phyloP scores from a whole-genome alignment of 2,797 vertebrate species.

The Sebastes itinus region DNA sequence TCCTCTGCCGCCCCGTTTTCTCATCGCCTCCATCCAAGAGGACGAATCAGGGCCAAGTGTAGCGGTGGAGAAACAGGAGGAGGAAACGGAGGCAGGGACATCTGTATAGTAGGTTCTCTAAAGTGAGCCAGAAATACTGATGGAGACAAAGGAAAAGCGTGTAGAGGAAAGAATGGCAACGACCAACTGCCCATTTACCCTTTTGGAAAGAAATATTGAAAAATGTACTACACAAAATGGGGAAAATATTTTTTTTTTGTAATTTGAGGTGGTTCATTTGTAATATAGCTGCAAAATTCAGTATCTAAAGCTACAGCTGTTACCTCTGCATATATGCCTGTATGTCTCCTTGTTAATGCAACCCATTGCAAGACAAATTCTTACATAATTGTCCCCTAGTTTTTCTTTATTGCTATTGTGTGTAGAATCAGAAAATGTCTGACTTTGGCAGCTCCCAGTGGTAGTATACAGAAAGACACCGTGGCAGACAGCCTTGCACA shows the following conservation, averaged over 20 bases:
- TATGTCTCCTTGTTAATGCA: background rate
- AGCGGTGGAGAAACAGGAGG: conserved; percentile 52
- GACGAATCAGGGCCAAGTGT: conserved; percentile 52
- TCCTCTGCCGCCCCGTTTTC: conserved; percentile 48
- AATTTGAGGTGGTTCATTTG: background rate
- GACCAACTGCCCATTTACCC: background rate
- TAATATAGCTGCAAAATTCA: background rate
- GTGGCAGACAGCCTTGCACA: background rate
- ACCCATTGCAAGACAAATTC: background rate
- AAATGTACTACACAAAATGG: background rate
- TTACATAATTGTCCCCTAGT: background rate
- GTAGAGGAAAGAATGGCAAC: conserved; percentile 1
- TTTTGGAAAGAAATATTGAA: background rate
- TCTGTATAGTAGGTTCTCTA: conserved; percentile 36
- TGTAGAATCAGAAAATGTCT: conserved; percentile 7
- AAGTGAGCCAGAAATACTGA: conserved; percentile 31
- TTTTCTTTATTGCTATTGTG: background rate
- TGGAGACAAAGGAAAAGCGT: conserved; percentile 2
- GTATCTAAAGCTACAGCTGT: background rate
- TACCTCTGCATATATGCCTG: background rate
- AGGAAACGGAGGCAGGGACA: conserved; percentile 57
- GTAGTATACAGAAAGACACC: background rate
- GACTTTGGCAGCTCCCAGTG: conserved; percentile 1
- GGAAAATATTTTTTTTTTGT: background rate
- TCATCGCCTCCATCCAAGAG: conserved; percentile 48